Evolutionary conservation across 2,888 invertebrate species (phyloP), one percentile per base, ranked within the genome.

Genomic region (Pristionchus exspectatus): DNA sequence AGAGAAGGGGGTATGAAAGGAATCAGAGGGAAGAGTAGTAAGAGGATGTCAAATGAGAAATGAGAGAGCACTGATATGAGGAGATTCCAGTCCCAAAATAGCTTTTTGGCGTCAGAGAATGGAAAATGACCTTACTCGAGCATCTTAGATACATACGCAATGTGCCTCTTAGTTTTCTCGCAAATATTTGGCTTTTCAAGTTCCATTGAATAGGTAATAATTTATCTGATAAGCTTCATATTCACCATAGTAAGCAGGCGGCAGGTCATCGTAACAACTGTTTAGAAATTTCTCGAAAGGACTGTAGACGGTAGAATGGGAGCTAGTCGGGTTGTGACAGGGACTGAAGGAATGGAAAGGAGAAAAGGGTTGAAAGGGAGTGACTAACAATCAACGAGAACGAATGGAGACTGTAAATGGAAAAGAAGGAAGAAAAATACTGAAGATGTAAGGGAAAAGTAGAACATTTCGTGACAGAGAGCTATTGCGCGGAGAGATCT

Each of bases 371-470:
- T 69, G 30, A 83, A 83, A 83, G 81, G 81, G 81, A 50, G 63
- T 63, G 27, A 50, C 81, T 81, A 81, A 81, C 81, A 81, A 81
- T 81, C 81, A 81, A 54, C 81, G 50, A 33, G 81, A 81, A 44
- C 30, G 74, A 74, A 38, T 38, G 38, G 74, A 38, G 81, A 81
- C 81, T 81, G 50, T 81, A 44, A 5, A n/a, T 30, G 30, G 33
- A n/a, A 77, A 10, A 27, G 81, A 50, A 33, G 30, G 38, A 81
- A 81, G 50, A 54, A 54, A 81, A 12, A 77, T 21, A 77, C 44
- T 24, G 72, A 33, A 21, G 14, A 27, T 30, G 38, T 50, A 54
- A 50, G n/a, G 21, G 44, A 74, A 74, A 38, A 38, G 5, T 2
- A 27, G 69, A 38, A 69, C 16, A 69, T 74, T n/a, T 21, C 74